Conservation (phyloP, 2,797 vertebrate genomes). For the Danio jaintianensis region DNA sequence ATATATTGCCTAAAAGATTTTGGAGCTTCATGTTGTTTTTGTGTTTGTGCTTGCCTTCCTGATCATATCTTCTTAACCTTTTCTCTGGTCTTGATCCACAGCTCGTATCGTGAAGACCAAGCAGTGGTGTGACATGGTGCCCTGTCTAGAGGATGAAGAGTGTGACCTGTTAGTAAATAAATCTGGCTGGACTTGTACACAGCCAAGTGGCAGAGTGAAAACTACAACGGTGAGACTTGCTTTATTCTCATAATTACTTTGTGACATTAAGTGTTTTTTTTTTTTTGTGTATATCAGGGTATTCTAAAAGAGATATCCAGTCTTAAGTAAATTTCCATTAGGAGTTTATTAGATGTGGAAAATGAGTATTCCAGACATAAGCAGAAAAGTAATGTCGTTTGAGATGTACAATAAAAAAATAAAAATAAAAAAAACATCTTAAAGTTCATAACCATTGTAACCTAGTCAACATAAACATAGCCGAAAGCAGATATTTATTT, state of each 20-base stretch:
- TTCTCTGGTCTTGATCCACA: constrained; percentile 74
- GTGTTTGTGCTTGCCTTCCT: constrained; percentile 27
- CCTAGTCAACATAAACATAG: too few relatives aligned
- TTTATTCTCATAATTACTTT: constrained; percentile 31
- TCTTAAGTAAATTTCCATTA: too few relatives aligned
- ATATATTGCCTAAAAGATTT: background rate
- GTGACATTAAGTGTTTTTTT: background rate
- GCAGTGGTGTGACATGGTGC: constrained; percentile 99
- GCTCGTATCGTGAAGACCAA: constrained; percentile 95
- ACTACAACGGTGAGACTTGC: constrained; percentile 91
- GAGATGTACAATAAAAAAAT: too few relatives aligned
- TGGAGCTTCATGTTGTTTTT: background rate
- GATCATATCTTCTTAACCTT: constrained; percentile 43
- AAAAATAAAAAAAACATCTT: too few relatives aligned
- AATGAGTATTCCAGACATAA: background rate
- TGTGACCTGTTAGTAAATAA: constrained; percentile 98
- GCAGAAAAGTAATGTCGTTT: background rate
- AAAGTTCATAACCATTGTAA: too few relatives aligned
- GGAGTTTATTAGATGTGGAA: background rate
- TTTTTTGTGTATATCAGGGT: too few relatives aligned
- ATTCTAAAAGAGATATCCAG: background rate
- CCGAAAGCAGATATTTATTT: too few relatives aligned
- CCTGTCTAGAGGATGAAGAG: constrained; percentile 97
- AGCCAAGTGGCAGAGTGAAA: constrained; percentile 98
- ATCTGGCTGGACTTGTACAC: constrained; percentile 99